Base-by-base conservation (phyloP, 2,797 vertebrate species). In the Phoebastria nigripes region DNA sequence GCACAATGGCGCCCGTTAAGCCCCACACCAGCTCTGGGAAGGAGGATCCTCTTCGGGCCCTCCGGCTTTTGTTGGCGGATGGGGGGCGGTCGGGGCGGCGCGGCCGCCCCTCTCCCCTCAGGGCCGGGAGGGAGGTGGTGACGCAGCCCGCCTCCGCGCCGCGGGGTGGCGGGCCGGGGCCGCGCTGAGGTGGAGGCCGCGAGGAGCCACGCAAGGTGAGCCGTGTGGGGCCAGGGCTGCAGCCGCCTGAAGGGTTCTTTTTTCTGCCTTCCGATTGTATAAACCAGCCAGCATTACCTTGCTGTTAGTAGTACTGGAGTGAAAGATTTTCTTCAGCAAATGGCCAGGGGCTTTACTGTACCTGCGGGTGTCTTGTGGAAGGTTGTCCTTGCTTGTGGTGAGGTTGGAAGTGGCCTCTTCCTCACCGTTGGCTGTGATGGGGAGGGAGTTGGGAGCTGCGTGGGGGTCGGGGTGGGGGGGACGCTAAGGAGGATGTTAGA, bases 181-280 rank as follows among this genome's bases (percentile, higher is more conserved):
- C 44, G 44, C 19, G 44, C 46, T 25, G 25, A 63, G 69, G 31
- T 14, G 24, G 39, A 9, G 55, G 55, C 55, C 6, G 13, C 5
- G 33, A 22, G 56, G n/a, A 51, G 63, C 8, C 2, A 35, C 22
- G 41, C 13, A 2, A 5, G 35, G 41, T 2, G 13, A 13, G 42
- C 11, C 1, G 2, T 12, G 61, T 6, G 61, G 10, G 52, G 25
- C 42, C 4, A 5, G 17, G 26, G 8, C 25, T 12, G 16, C 29
- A 4, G 55, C 41, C 3, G 1, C 25, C 10, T 1, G 5, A 2
- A 13, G 54, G 41, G 11, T 3, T 4, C 15, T 7, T 28, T 3
- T 37, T 63, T 20, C 31, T 25, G 41, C 54, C 9, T 20, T 20
- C 12, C 12, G 0, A 0, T 4, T 4, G 25, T 3, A 0, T 9